Base-by-base conservation (phyloP, 2,797 vertebrate species). In the Vireo griseus region DNA sequence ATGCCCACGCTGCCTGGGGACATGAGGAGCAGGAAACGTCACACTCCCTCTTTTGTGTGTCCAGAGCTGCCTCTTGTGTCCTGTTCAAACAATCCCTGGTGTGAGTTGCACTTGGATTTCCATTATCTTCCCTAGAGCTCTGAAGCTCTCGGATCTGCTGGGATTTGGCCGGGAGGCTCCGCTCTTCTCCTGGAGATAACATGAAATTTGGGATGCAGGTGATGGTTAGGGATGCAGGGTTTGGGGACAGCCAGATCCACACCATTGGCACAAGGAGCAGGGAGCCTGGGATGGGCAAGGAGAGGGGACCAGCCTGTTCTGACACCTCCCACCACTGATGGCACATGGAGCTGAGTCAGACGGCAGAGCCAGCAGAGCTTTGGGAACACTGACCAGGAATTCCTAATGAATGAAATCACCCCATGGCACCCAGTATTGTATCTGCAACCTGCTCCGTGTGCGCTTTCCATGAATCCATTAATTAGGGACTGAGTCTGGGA, bases 1-100 rank as follows among this genome's bases (percentile, higher is more conserved):
- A 3, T 0, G 2, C 35, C 42, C 5, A 19, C 0, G 0, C 42
- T 33, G 44, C 31, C 0, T 2, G 0, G 86, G 71, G 67, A 73
- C 71, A 48, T 0, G 24, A 57, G 1, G 6, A 35, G 39, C 40
- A 31, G 65, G 33, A 52, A 48, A 25, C 4, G 5, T 48, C 61
- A 39, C 50, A 5, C 21, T 45, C 29, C 0, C 18, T 14, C 52
- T 61, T 82, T 44, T 21, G 6, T 33, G 17, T 3, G 4, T 21
- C 45, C 78, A 69, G n/a, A 85, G 14, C 12, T 13, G 47, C 18
- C 33, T 2, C 17, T 71, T 45, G 39, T 6, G 17, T n/a, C 51
- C 52, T 0, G 0, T 28, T 31, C 54, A 48, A 42, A 54, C 75
- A 29, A 54, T 65, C 28, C 29, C 7, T 0, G 22, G 42, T 16